Base-by-base conservation (phyloP, 53 echinoderm and acorn worm species). In the Paelopatides confundens region DNA sequence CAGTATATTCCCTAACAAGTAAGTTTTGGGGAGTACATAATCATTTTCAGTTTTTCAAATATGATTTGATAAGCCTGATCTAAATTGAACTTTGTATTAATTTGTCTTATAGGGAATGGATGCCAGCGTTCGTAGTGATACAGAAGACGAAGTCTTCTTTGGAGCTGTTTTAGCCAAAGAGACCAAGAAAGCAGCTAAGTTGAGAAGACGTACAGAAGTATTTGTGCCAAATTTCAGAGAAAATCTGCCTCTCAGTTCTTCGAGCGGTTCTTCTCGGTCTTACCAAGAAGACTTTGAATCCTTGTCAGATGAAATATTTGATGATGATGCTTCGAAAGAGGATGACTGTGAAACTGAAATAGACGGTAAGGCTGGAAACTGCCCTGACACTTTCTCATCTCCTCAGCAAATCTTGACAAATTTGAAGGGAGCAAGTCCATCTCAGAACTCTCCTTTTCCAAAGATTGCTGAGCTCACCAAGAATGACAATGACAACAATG, bases 91-190 rank as follows among this genome's bases (percentile, higher is more conserved):
- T 43, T 43, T 0, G 9, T 43, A 8, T 43, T 43, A 43, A 10
- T 8, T 43, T 43, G 10, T 76, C 8, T 24, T 52, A 9, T 52
- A 79, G 58, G 51, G 2, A 31, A 79, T 79, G 79, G 79, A 79
- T 33, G 13, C 47, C 26, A 74, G 40, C 34, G 3, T n/a, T 29
- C 63, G 84, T 36, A 40, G 40, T 28, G 92, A 92, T 6, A 64
- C 62, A 50, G 93, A 93, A 58, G 87, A 90, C 76, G 96, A 96
- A 82, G 87, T 96, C 50, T 96, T 96, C 86, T 94, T 96, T 79
- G 96, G 96, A 31, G 70, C 82, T 13, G 66, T 93, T 27, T 90
- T 90, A 13, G 82, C 77, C 17, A 93, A 69, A 71, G 96, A 96
- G 66, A 85, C 77, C 30, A 50, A 68, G 31, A 94, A 93, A 77